A percentile compares a stretch with the other conserved stretches of the same genome.
These are phyloP conservation scores for Raja brachyura DNA, from an alignment of 2,113 vertebrate genomes.

Conservation along the genomic window DNA sequence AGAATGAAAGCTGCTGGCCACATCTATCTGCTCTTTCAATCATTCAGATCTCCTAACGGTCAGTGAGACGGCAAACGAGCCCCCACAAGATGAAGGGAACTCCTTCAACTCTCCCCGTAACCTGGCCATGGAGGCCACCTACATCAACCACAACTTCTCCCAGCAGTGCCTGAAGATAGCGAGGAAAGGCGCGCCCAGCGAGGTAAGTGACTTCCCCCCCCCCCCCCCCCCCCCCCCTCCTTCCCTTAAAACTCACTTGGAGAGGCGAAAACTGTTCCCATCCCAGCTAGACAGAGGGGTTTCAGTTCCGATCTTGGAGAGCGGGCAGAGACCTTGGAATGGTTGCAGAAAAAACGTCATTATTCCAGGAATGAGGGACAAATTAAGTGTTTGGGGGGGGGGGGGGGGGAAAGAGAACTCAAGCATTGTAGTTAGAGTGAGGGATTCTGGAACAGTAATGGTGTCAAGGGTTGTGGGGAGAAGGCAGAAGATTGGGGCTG, in stretches of 20 bases:
- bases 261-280: no score
- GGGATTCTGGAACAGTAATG: no score
- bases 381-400: no score
- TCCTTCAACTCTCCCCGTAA: slow-evolving; percentile 96
- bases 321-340: background rate
- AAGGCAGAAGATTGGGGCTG: no score
- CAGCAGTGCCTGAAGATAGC: slow-evolving; percentile 94
- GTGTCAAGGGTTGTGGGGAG: no score
- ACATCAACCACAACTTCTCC: slow-evolving; percentile 99
- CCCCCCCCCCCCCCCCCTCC: no score
- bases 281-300: no score
- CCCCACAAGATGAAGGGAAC: slow-evolving; percentile 91
- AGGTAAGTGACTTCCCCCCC: background rate
- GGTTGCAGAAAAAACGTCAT: background rate
- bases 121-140: slow-evolving; percentile 95
- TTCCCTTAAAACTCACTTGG: no score
- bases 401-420: no score
- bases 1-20: background rate
- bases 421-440: no score
- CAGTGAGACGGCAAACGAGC: slow-evolving; percentile 95
- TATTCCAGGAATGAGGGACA: background rate
- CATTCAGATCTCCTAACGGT: slow-evolving; percentile 82
- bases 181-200: slow-evolving; percentile 30
- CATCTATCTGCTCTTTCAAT: fast-evolving
- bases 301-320: no score